Evolutionary conservation across 2,888 invertebrate genomes (phyloP), one percentile per base, ranked within the genome.

Genomic region (Acleris laterana): DNA sequence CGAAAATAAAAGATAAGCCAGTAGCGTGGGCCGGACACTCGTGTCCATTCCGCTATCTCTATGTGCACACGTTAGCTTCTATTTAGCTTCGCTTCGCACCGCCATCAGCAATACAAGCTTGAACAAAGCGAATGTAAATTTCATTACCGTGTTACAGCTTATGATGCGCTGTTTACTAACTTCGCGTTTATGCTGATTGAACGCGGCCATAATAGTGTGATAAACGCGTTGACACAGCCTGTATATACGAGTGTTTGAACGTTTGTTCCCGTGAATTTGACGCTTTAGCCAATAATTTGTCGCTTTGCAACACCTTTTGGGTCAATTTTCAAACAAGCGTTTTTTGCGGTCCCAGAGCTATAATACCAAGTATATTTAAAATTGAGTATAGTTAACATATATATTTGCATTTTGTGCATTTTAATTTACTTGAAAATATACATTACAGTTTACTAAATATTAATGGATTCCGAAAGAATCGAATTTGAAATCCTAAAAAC

Each of bases 1-100:
- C 66, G 66, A 62, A 66, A 66, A 66, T 66, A 66, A 66, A 52
- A 66, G 66, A 66, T 66, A 66, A 66, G 66, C 62, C 6, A 38
- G 56, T 32, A 52, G 49, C 51, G 25, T 46, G 64, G 50, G 32
- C 66, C 66, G 62, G 66, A 66, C 66, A 57, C 25, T 53, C 25
- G 56, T 51, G 66, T 61, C 66, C 66, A 66, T 62, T 62, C 32
- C 56, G 17, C 65, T 66, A 57, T 66, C 66, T 65, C 20, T 57
- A 46, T 48, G 44, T 28, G 49, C 25, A 44, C 56, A 57, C 50
- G n/a, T 22, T 58, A 48, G 48, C 52, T 56, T 19, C 56, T 38
- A 55, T 56, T 62, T 56, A 25, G 56, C 62, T 62, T 32, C 38
- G 53, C 53, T 48, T 20, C 25, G 17, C 13, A 4, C 4, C 19